These are phyloP conservation scores for Leptopilina myrica DNA, from an alignment of 2,888 invertebrate genomes.

Conservation along the genomic window DNA sequence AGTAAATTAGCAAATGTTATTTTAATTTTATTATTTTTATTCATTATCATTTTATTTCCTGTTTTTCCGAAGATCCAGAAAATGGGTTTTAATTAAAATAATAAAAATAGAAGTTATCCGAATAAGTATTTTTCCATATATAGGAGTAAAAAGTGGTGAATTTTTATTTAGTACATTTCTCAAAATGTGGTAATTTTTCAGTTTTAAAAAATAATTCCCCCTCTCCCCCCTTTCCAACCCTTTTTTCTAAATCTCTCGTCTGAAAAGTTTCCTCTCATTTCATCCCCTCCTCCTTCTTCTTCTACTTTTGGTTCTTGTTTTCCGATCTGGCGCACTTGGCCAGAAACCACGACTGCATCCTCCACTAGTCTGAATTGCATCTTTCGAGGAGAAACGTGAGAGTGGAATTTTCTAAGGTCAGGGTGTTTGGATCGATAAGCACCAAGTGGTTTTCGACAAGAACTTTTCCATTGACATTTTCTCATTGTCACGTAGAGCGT, in stretches of 20 bases:
- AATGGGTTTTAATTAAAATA: too few relatives aligned
- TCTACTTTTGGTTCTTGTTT: neutral
- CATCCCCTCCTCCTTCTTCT: neutral
- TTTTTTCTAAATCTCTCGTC: neutral
- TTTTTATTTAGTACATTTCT: too few relatives aligned
- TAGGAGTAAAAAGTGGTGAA: too few relatives aligned
- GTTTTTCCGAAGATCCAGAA: too few relatives aligned
- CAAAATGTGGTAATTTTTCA: too few relatives aligned
- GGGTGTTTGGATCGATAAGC: constrained; percentile 38
- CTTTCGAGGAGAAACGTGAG: constrained; percentile 25
- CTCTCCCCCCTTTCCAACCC: too few relatives aligned
- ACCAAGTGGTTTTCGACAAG: constrained; percentile 9
- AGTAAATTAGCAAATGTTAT: too few relatives aligned
- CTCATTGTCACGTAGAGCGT: neutral
- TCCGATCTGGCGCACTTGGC: constrained; percentile 20
- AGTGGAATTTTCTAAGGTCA: constrained; percentile 31
- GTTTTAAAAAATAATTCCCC: too few relatives aligned
- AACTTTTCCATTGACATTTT: neutral
- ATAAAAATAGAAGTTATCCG: too few relatives aligned
- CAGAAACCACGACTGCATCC: constrained; percentile 29
- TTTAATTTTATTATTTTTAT: too few relatives aligned
- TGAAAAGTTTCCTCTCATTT: neutral
- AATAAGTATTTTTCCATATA: too few relatives aligned
- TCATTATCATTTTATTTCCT: too few relatives aligned
- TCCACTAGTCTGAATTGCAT: constrained; percentile 14